Conservation (phyloP, 2,797 vertebrate species). For the Ctenopoma kingsleyae region DNA sequence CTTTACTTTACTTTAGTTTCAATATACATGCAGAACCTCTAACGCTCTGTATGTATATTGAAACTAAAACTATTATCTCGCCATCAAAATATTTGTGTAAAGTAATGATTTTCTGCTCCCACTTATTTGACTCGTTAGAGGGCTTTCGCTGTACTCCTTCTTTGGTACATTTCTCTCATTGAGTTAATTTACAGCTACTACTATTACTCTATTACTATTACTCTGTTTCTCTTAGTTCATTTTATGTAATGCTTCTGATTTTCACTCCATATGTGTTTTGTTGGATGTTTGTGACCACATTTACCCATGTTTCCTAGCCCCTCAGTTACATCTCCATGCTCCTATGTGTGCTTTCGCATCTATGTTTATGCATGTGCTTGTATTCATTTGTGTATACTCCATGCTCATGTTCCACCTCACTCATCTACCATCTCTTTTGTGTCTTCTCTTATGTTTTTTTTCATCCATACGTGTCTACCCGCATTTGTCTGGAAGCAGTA, state of each 20-base stretch:
- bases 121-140: not conserved
- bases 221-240: not conserved
- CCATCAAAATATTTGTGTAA: not conserved
- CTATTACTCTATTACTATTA: not conserved
- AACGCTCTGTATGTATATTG: not conserved
- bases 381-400: conserved; percentile 42
- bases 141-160: not conserved
- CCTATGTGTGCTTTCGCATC: conserved; percentile 17
- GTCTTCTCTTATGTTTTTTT: conserved; percentile 74
- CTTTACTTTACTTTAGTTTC: no score
- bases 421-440: conserved; percentile 72
- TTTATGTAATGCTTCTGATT: conserved; percentile 5
- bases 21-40: no score
- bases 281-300: conserved; percentile 14
- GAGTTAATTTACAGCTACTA: not conserved
- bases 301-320: conserved; percentile 13
- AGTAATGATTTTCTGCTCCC: not conserved
- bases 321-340: conserved; percentile 16
- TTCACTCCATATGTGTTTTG: not conserved
- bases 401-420: conserved; percentile 46
- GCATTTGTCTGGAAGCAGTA: conserved; percentile 78
- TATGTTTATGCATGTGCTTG: conserved; percentile 36
- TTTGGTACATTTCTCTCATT: not conserved
- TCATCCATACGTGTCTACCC: conserved; percentile 67
- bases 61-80: not conserved